Base-by-base conservation (phyloP, 2,888 invertebrate genomes). In the Arge pagana region DNA sequence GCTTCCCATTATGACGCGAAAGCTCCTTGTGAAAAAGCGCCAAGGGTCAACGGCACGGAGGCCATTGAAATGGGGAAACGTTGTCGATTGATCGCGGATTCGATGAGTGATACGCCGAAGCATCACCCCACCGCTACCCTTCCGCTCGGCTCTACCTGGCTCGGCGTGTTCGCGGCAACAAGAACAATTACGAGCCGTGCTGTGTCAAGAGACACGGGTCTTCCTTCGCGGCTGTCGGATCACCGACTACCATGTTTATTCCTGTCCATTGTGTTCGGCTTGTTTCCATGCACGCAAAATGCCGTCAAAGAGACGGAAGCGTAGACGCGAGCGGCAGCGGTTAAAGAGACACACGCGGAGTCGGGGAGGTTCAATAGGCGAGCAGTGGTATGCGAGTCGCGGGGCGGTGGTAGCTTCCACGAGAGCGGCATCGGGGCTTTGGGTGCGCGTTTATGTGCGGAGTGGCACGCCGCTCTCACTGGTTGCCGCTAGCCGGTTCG, bases 401-500 rank as follows among this genome's bases (percentile, higher is more conserved):
- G 26, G 7, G n/a, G 26, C 26, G 26, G 42, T 30, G 13, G 13
- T 13, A 30, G 30, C n/a, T n/a, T n/a, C n/a, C n/a, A n/a, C n/a
- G n/a, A n/a, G n/a, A n/a, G n/a, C n/a, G n/a, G n/a, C n/a, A n/a
- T n/a, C n/a, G n/a, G n/a, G n/a, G n/a, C n/a, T n/a, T n/a, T n/a
- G n/a, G n/a, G n/a, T n/a, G n/a, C n/a, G n/a, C n/a, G n/a, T n/a
- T n/a, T n/a, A n/a, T n/a, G n/a, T n/a, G n/a, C 1, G n/a, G 45
- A 45, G 45, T 45, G 15, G 45, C 33, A 45, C 45, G n/a, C 28
- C 28, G 15, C 23, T n/a, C 23, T 21, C 45, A 19, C 16, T 23
- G 23, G 35, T 45, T 35, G 31, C 19, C 52, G 48, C 43, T n/a
- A n/a, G 26, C 48, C 41, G 33, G 63, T 64, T 70, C 63, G 70